Evolutionary conservation across 2,113 vertebrate genomes (phyloP).

Genomic region (Lophius piscatorius): DNA sequence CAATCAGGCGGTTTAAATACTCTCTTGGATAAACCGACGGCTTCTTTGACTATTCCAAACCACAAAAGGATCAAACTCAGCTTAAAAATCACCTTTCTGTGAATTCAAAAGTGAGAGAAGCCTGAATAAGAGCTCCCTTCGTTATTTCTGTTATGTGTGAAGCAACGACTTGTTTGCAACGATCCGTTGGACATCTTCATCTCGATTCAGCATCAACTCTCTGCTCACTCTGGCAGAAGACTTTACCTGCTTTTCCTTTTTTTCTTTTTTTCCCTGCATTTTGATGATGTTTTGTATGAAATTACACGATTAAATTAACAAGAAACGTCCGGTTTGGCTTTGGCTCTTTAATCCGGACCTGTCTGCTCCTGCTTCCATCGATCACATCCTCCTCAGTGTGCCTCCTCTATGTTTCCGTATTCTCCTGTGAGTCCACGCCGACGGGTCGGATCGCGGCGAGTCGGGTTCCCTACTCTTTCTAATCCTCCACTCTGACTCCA

Average conservation of each 20-base stretch:
- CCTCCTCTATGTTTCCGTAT: not conserved
- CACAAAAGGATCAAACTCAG: too few relatives aligned
- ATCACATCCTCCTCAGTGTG: not conserved
- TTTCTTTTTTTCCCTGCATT: constrained; percentile 37
- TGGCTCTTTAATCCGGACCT: constrained; percentile 41
- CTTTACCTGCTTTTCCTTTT: constrained; percentile 37
- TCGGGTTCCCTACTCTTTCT: constrained; percentile 4
- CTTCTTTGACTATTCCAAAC: too few relatives aligned
- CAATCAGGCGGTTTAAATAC: too few relatives aligned
- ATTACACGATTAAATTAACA: constrained; percentile 68
- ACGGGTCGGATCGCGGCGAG: not conserved
- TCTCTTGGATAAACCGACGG: too few relatives aligned
- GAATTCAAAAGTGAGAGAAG: too few relatives aligned
- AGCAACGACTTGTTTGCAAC: too few relatives aligned
- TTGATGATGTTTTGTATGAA: constrained; percentile 71
- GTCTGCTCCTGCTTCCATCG: not conserved
- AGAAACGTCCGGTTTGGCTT: constrained; percentile 40
- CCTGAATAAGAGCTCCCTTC: too few relatives aligned
- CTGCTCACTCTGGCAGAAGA: constrained; percentile 17
- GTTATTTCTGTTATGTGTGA: too few relatives aligned
- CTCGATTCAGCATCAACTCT: constrained; percentile 14
- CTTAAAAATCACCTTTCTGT: too few relatives aligned
- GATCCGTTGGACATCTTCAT: not conserved
- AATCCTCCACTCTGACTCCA: constrained; percentile 57
- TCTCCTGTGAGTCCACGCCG: not conserved